Percentiles rank a stretch among this genome's conserved stretches.
phyloP scores from a whole-genome alignment of 2,797 vertebrate species.

The Tarsius wallacei region DNA sequence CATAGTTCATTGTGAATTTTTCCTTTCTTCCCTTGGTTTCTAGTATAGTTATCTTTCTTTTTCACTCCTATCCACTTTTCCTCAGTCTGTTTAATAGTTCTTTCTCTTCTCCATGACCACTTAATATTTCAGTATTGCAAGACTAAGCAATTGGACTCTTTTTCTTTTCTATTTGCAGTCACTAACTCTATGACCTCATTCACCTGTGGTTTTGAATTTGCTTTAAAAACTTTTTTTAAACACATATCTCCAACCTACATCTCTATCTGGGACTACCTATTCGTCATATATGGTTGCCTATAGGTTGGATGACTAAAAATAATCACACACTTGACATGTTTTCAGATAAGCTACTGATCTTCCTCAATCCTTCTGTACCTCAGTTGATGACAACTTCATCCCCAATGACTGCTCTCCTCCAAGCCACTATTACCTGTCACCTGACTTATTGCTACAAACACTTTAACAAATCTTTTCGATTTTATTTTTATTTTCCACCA shows the following conservation, averaged over 20 bases:
- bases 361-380: background rate
- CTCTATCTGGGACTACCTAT: background rate
- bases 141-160: background rate
- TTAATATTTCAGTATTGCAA: background rate
- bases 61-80: background rate
- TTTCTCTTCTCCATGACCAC: background rate
- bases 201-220: background rate
- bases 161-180: background rate
- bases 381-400: background rate
- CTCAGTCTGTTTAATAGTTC: background rate
- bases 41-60: background rate
- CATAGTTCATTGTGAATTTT: background rate
- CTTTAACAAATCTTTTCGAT: background rate
- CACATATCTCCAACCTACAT: background rate
- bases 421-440: background rate
- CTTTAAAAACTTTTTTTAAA: background rate
- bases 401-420: background rate
- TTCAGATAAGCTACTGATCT: background rate
- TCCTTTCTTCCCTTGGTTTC: background rate
- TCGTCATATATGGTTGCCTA: background rate
- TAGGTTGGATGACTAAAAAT: background rate
- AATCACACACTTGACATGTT: background rate
- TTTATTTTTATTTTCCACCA: background rate
- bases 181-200: background rate
- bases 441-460: background rate